Evolutionary conservation across 2,888 invertebrate genomes (phyloP).

Genomic region (Aphodius granarius): DNA sequence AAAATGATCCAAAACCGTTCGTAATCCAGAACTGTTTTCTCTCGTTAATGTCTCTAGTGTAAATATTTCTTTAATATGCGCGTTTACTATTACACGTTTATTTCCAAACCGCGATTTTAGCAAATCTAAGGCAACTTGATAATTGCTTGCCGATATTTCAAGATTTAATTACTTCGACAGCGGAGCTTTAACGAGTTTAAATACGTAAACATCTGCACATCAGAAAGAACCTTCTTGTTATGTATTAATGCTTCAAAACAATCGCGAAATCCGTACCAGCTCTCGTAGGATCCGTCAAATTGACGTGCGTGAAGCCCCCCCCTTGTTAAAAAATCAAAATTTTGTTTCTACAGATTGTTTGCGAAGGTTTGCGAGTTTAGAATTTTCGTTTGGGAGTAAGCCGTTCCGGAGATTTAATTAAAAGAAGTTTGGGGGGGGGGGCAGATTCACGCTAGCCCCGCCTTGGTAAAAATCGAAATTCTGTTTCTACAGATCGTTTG

Average conservation of each 20-base stretch:
- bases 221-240: neutral
- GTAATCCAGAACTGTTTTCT: neutral
- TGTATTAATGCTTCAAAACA: neutral
- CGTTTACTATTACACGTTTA: conserved; percentile 1
- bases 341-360: too few relatives aligned
- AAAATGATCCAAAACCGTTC: conserved; percentile 4
- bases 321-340: too few relatives aligned
- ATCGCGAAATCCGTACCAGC: conserved; percentile 1
- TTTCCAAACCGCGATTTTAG: conserved; percentile 12
- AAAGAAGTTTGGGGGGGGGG: too few relatives aligned
- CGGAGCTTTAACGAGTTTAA: conserved; percentile 17
- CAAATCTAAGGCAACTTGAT: neutral
- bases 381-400: too few relatives aligned
- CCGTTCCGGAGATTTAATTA: too few relatives aligned
- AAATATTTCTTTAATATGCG: conserved; percentile 18
- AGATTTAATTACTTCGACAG: too few relatives aligned
- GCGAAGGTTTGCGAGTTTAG: too few relatives aligned
- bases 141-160: conserved; percentile 1
- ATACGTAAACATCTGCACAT: conserved; percentile 16
- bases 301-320: too few relatives aligned
- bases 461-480: too few relatives aligned
- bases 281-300: conserved; percentile 1
- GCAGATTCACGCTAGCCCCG: too few relatives aligned
- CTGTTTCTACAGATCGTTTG: too few relatives aligned
- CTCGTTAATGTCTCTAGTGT: neutral